Evolutionary conservation across 2,797 vertebrate species (phyloP).

Genomic region (Phataginus tetradactyla): DNA sequence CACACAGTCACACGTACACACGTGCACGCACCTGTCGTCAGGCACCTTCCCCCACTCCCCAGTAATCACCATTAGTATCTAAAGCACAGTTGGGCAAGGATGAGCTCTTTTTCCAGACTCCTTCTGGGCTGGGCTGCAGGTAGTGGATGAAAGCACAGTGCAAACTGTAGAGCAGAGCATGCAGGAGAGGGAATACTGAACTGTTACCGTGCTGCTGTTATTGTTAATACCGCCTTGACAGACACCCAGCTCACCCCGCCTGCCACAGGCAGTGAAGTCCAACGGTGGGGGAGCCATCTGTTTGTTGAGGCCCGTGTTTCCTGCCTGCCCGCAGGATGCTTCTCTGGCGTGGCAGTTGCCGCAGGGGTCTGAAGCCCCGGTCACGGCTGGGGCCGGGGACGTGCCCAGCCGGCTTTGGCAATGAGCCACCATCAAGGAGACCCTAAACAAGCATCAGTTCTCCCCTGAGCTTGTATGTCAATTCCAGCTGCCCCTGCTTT

Average conservation of each 20-base stretch:
- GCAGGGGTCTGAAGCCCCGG: neutral
- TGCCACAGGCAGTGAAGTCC: neutral
- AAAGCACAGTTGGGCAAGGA: neutral
- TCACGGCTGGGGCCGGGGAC: neutral
- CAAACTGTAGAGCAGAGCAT: neutral
- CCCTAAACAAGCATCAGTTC: neutral
- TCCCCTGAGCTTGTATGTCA: neutral
- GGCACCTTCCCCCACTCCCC: neutral
- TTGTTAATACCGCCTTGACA: neutral
- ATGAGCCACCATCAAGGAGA: neutral
- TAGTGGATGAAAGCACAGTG: neutral
- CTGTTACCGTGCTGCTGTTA: neutral
- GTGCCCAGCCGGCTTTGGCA: neutral
- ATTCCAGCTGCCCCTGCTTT: neutral
- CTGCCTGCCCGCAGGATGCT: too few species aligned
- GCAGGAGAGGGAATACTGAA: neutral
- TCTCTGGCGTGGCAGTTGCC: fast-evolving
- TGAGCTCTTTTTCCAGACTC: neutral
- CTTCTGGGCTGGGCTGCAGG: neutral
- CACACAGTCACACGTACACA: neutral
- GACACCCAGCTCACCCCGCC: neutral
- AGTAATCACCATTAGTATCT: neutral
- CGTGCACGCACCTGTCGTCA: fast-evolving
- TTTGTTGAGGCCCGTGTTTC: neutral
- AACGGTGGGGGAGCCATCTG: neutral